phyloP scores from a whole-genome alignment of 2,797 vertebrate species.

The Odontamblyopus lacepedii region DNA sequence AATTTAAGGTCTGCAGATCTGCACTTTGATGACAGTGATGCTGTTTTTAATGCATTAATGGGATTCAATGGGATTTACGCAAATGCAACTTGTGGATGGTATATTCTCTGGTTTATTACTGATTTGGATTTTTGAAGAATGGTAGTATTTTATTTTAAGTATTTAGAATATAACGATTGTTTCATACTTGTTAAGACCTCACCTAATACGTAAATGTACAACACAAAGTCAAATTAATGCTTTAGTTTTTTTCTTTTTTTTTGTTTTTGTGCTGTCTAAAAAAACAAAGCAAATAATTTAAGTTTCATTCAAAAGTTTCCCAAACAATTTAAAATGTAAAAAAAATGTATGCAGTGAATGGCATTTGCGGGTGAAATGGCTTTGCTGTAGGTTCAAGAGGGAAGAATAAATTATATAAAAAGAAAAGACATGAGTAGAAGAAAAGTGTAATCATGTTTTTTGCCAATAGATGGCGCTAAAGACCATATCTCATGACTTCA shows the following conservation, averaged over 20 bases:
- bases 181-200: no score
- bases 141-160: no score
- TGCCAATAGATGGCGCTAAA: conserved; percentile 5
- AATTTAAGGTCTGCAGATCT: conserved; percentile 60
- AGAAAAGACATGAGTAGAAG: not conserved
- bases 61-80: not conserved
- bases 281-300: not conserved
- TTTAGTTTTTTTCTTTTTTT: no score
- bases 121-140: no score
- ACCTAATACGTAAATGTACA: no score
- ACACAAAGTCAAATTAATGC: no score
- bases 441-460: not conserved
- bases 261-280: not conserved
- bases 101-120: not conserved
- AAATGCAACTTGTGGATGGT: not conserved
- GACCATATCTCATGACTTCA: not conserved
- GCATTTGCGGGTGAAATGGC: not conserved
- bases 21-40: conserved; percentile 47
- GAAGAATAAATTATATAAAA: not conserved
- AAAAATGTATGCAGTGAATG: not conserved
- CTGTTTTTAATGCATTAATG: conserved; percentile 24
- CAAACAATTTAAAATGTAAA: no score
- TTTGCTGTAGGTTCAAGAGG: not conserved
- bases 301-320: no score
- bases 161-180: no score